A percentile compares a stretch with the other conserved stretches of the same genome.
phyloP scores from a whole-genome alignment of 2,797 vertebrate genomes.

The Gallinago solitaria region DNA sequence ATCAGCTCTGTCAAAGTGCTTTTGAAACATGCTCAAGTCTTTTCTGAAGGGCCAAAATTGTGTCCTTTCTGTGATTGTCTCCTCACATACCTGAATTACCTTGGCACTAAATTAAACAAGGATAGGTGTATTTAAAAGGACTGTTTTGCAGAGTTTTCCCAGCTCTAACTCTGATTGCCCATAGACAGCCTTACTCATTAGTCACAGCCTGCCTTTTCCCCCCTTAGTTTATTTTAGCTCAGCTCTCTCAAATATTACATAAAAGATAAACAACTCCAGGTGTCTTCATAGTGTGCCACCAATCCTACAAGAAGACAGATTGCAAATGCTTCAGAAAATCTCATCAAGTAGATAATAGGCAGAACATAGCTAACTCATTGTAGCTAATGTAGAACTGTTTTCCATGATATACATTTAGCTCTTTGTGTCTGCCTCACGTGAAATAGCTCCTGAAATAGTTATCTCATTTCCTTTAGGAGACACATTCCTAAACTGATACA shows the following conservation, averaged over 20 bases:
- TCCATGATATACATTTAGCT: neutral
- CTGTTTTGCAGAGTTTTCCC: neutral
- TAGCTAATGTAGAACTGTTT: neutral
- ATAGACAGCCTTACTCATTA: neutral
- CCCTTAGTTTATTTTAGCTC: neutral
- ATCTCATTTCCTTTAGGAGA: neutral
- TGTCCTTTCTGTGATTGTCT: neutral
- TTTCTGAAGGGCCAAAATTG: neutral
- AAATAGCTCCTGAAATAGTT: neutral
- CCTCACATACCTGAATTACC: neutral
- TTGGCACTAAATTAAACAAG: neutral
- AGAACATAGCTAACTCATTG: neutral
- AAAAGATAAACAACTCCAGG: neutral
- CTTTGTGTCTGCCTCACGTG: neutral
- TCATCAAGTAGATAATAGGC: neutral
- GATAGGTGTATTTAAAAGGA: neutral
- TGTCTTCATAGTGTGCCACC: neutral
- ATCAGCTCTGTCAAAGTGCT: neutral
- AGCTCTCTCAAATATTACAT: neutral
- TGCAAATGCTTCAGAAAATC: neutral
- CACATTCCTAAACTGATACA: neutral
- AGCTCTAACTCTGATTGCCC: neutral
- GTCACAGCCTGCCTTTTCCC: neutral
- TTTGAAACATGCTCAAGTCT: neutral
- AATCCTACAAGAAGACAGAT: neutral